Evolutionary conservation across 2,888 invertebrate genomes (phyloP).

Genomic region (Vesta saturnalis): DNA sequence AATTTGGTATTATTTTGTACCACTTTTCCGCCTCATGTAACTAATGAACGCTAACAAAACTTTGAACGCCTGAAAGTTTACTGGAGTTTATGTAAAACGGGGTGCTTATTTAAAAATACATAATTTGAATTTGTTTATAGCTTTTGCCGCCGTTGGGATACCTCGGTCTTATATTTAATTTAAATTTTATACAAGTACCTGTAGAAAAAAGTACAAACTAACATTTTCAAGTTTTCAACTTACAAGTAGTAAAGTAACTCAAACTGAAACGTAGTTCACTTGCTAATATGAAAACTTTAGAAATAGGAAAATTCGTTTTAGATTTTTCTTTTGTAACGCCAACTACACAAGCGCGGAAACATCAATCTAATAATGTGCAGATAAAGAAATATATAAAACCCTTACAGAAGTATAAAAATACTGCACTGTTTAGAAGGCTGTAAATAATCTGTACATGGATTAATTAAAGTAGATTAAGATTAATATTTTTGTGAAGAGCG

Average conservation of each 20-base stretch:
- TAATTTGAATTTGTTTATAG: conserved; percentile 31
- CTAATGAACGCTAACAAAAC: background rate
- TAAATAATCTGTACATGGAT: too few relatives aligned
- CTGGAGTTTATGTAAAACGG: background rate
- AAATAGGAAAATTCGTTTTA: background rate
- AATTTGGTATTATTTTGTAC: too few relatives aligned
- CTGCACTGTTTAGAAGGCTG: too few relatives aligned
- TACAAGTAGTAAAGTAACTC: conserved; percentile 4
- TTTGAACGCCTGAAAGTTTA: background rate
- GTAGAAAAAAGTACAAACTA: conserved; percentile 38
- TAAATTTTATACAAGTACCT: conserved; percentile 62
- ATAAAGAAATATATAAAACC: too few relatives aligned
- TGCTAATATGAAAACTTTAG: conserved; percentile 5
- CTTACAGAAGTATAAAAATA: too few relatives aligned
- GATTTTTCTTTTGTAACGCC: background rate
- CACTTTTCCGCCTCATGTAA: background rate
- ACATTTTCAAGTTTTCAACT: conserved; percentile 8
- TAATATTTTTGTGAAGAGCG: too few relatives aligned
- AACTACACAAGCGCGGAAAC: background rate
- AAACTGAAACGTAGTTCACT: conserved; percentile 7
- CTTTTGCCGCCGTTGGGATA: conserved; percentile 51
- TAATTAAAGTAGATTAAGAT: too few relatives aligned
- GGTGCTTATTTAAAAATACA: background rate
- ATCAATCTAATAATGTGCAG: background rate
- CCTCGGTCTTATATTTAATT: conserved; percentile 59